Evolutionary conservation across 2,888 invertebrate species (phyloP), one percentile per base, ranked within the genome.

Genomic region (Epinotia bilunana): DNA sequence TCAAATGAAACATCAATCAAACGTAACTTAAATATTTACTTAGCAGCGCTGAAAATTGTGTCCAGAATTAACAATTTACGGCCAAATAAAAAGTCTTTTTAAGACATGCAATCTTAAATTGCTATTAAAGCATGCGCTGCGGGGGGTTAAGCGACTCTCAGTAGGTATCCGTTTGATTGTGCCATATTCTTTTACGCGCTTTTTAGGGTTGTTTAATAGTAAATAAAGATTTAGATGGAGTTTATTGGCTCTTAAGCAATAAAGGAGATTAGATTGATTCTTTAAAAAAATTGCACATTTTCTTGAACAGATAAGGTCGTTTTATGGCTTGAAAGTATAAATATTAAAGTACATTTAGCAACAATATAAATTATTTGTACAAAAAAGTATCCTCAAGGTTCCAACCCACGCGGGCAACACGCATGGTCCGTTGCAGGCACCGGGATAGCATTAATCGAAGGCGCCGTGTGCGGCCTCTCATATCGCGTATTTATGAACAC

Each of bases 401-500:
- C 90, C 58, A 46, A 83, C 91, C 91, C 86, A 91, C 92, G 88
- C 89, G 84, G 79, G 83, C 84, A 84, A 80, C 82, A 77, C 84
- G 81, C 82, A 77, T 83, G 83, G 84, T 83, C 83, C 83, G 58
- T 13, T 83, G 84, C 81, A 78, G 81, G 81, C 83, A 88, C 86
- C 87, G 86, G 87, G 87, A 82, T 82, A 84, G 84, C 88, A 90
- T 90, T 90, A 90, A 91, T 90, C 90, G 87, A 85, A 86, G 85
- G 83, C 92, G 85, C 87, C 83, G 92, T 92, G 92, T 92, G 93
- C 89, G 93, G 93, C 88, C 92, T 82, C 83, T 87, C 90, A 89
- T 90, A 88, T 87, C 84, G 84, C 86, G 89, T 90, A 91, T 92
- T 92, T 92, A 93, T 92, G 91, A 89, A 89, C 90, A 89, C 90